Percentiles rank a stretch among this genome's conserved stretches.
These are phyloP conservation scores for Trichosurus vulpecula DNA, from an alignment of 2,797 vertebrate species.

Conservation along the genomic window DNA sequence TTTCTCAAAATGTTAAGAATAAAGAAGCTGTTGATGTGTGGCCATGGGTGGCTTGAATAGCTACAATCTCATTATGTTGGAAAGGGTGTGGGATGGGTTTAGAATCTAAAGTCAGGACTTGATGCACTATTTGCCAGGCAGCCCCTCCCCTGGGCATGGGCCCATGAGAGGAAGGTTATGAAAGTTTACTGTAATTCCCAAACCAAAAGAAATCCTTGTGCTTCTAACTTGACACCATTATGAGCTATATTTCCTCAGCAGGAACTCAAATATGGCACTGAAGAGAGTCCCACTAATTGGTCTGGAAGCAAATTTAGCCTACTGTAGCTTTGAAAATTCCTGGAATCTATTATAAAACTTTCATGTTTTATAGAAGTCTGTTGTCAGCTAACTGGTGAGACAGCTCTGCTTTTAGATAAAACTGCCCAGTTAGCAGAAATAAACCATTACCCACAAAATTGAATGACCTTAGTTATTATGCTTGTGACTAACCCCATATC, in stretches of 20 bases:
- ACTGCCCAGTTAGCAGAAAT: slow-evolving; percentile 42
- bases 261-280: not conserved
- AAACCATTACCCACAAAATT: slow-evolving; percentile 26
- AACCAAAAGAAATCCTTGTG: not conserved
- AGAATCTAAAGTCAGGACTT: slow-evolving; percentile 60
- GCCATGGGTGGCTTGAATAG: not conserved
- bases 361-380: slow-evolving; percentile 36
- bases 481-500: not conserved
- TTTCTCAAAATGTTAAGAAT: not conserved
- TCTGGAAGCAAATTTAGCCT: slow-evolving; percentile 34
- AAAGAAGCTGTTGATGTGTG: not conserved
- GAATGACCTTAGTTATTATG: slow-evolving; percentile 12
- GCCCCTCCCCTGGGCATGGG: slow-evolving; percentile 20
- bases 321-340: not conserved
- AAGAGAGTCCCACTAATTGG: not conserved
- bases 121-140: slow-evolving; percentile 56
- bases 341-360: slow-evolving; percentile 37
- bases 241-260: slow-evolving; percentile 29
- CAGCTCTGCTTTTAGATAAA: slow-evolving; percentile 51
- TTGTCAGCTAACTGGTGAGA: slow-evolving; percentile 30
- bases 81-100: slow-evolving; percentile 2
- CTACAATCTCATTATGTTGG: not conserved
- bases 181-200: not conserved
- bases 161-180: not conserved
- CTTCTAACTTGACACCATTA: not conserved